Evolutionary conservation across 2,113 vertebrate genomes (phyloP).

Genomic region (Dicentrarchus labrax): DNA sequence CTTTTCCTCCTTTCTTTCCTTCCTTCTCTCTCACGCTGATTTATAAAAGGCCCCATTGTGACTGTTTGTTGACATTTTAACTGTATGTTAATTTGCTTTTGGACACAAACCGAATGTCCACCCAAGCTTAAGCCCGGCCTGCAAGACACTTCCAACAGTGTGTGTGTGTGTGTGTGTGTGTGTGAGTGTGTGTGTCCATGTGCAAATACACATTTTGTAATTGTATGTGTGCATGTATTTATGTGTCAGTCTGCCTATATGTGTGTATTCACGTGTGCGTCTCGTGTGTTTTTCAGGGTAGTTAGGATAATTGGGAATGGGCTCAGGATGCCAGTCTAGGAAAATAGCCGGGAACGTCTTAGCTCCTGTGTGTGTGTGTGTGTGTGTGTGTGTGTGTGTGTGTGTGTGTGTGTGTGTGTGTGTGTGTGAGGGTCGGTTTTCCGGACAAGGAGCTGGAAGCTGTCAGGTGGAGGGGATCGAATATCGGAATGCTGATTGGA

Average conservation of each 20-base stretch:
- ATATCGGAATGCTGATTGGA: constrained; percentile 68
- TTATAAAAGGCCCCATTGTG: constrained; percentile 54
- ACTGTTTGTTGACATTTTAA: constrained; percentile 54
- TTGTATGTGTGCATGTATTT: background rate
- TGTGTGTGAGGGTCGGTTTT: constrained; percentile 38
- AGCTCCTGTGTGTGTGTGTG: constrained; percentile 29
- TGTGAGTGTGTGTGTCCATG: background rate
- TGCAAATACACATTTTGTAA: background rate
- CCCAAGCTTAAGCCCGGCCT: background rate
- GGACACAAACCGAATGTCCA: constrained; percentile 47
- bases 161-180: background rate
- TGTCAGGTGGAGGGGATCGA: constrained; percentile 65
- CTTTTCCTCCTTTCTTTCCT: too few relatives aligned
- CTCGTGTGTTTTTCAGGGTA: constrained; percentile 23
- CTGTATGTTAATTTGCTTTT: constrained; percentile 47
- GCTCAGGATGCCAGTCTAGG: constrained; percentile 45
- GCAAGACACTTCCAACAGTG: background rate
- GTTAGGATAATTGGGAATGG: constrained; percentile 63
- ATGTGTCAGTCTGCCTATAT: background rate
- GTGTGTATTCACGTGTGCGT: constrained; percentile 22
- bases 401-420: constrained; percentile 31
- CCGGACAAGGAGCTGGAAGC: constrained; percentile 56
- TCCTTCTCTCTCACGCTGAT: constrained; percentile 4
- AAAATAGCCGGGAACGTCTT: constrained; percentile 50
- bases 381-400: constrained; percentile 27